A percentile compares a stretch with the other conserved stretches of the same genome.
Conservation (phyloP, 1,140 invertebrate genomes). For the Onthophagus taurus region DNA sequence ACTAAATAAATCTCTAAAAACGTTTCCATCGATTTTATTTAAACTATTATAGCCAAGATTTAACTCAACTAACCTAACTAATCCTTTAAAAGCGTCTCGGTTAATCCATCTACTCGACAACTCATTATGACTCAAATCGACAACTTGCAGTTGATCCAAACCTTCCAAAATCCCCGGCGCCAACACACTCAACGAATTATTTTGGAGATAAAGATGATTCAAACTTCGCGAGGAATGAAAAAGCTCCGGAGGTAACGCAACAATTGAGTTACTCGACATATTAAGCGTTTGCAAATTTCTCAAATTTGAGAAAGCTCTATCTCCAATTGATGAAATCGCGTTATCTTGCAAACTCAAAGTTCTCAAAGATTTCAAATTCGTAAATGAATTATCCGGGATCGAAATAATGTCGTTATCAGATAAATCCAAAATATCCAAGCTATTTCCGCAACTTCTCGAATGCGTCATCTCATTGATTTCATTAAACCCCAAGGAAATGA, state of each 20-base stretch:
- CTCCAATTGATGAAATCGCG: conserved; percentile 58
- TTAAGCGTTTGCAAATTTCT: conserved; percentile 58
- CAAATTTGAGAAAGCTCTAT: conserved; percentile 60
- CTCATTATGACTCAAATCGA: conserved; percentile 70
- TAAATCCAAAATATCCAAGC: conserved; percentile 60
- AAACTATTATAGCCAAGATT: conserved; percentile 68
- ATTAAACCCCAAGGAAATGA: conserved; percentile 56
- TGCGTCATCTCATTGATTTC: conserved; percentile 46
- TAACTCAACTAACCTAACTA: conserved; percentile 61
- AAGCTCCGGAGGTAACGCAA: conserved; percentile 61
- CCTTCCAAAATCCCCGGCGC: conserved; percentile 66
- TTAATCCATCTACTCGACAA: conserved; percentile 72
- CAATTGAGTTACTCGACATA: conserved; percentile 66
- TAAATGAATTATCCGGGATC: conserved; percentile 58
- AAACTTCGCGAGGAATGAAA: conserved; percentile 59
- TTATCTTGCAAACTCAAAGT: conserved; percentile 63
- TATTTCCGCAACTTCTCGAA: conserved; percentile 45
- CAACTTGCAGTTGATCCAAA: conserved; percentile 61
- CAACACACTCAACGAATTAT: conserved; percentile 67
- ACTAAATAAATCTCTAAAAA: conserved; percentile 66
- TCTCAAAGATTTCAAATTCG: conserved; percentile 53
- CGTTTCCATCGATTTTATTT: conserved; percentile 55
- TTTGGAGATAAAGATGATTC: conserved; percentile 63
- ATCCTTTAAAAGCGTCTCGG: conserved; percentile 62
- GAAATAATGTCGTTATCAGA: conserved; percentile 62